Conservation (phyloP, 2,797 vertebrate genomes). For the Glossophaga mutica region DNA sequence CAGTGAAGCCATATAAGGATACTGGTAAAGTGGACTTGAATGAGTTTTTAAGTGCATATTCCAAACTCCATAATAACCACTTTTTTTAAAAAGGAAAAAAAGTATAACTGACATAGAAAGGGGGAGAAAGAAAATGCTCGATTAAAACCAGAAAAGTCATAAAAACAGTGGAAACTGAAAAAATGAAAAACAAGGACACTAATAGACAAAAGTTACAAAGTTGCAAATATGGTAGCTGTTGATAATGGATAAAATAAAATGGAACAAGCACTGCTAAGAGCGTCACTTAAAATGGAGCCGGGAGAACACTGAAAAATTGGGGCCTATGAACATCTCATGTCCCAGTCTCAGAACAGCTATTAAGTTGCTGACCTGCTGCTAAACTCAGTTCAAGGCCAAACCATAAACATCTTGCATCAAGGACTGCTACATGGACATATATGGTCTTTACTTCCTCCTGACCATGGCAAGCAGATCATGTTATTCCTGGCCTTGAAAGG, state of each 20-base stretch:
- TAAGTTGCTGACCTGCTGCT: neutral
- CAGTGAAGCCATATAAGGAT: neutral
- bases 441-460: neutral
- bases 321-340: neutral
- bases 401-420: neutral
- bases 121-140: neutral
- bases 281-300: neutral
- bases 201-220: neutral
- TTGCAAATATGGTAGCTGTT: neutral
- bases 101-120: neutral
- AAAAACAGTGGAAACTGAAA: neutral
- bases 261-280: neutral
- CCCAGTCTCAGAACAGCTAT: neutral
- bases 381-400: neutral
- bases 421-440: neutral
- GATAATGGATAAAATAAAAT: neutral
- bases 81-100: neutral
- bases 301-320: neutral
- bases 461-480: neutral
- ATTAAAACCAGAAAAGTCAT: neutral
- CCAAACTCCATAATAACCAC: neutral
- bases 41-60: neutral
- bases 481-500: neutral
- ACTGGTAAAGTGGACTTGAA: neutral
- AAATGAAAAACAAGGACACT: neutral